These are phyloP conservation scores for Adela reaumurella DNA, from an alignment of 2,888 invertebrate genomes.

Conservation along the genomic window DNA sequence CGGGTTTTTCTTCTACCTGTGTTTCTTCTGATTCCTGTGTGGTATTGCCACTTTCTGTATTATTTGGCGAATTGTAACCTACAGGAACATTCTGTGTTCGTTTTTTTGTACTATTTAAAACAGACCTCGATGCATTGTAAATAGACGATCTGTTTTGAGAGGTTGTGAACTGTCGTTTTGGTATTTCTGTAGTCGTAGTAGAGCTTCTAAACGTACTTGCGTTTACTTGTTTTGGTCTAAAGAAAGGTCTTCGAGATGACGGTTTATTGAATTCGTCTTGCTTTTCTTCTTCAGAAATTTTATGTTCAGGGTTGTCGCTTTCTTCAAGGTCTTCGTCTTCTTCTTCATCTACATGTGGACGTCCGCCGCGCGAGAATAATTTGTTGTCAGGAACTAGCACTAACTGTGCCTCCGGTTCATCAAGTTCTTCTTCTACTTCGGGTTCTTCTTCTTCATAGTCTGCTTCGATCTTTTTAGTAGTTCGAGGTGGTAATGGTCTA, in stretches of 20 bases:
- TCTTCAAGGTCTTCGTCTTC: constrained; percentile 14
- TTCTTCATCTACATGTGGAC: constrained; percentile 10
- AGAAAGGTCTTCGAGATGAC: constrained; percentile 30
- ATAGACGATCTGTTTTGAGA: constrained; percentile 31
- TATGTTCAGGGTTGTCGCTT: not conserved
- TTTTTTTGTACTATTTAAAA: constrained; percentile 27
- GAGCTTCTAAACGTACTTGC: constrained; percentile 44
- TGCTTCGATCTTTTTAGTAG: constrained; percentile 31
- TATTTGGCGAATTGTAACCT: constrained; percentile 26
- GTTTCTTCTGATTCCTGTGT: constrained; percentile 14
- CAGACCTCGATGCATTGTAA: constrained; percentile 30
- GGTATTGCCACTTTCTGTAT: no score
- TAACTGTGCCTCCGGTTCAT: constrained; percentile 36
- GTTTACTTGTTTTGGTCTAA: constrained; percentile 33
- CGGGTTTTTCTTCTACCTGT: constrained; percentile 13
- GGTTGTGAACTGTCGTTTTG: constrained; percentile 20
- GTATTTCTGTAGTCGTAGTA: constrained; percentile 38
- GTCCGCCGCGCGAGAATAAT: constrained; percentile 37
- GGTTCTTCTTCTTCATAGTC: constrained; percentile 37
- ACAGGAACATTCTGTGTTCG: constrained; percentile 42
- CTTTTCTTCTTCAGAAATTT: constrained; percentile 3
- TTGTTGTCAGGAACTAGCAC: constrained; percentile 44
- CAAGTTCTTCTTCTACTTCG: constrained; percentile 24
- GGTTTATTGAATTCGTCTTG: constrained; percentile 20
- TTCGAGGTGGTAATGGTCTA: constrained; percentile 36